Base-by-base conservation (phyloP, 2,888 invertebrate species). In the Xanthia icteritia region DNA sequence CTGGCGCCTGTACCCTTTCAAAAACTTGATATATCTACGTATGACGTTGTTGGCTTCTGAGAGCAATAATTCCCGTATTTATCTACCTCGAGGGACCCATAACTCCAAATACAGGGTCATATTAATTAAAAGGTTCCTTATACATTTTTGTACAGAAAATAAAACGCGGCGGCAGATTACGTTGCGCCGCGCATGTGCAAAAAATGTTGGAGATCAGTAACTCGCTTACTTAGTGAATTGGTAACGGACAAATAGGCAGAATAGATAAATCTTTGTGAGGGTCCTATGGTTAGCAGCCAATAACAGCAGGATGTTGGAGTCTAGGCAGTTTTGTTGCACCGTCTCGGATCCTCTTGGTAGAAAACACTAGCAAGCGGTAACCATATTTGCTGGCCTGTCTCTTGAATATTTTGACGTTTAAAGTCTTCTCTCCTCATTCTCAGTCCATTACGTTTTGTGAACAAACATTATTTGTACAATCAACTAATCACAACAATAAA, bases 201-300 rank as follows among this genome's bases (percentile, higher is more conserved):
- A 61, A 77, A 6, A 45, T 0, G 0, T 17, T n/a, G 31, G 13
- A 5, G 51, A 23, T 54, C 72, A 54, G 23, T 36, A 63, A 36
- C 42, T 45, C 9, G 61, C 5, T 48, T 39, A 39, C 27, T 45
- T 48, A 60, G 27, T 42, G 17, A 60, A 61, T 15, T 61, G 17
- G 2, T 8, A 2, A 63, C 11, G 0, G 11, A 48, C 15, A n/a
- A 56, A 20, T 36, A 17, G 65, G 6, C 73, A 54, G 73, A 45
- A 58, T 51, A 31, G 17, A 54, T 54, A 71, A 54, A 73, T 81
- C 27, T 56, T 54, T 20, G 11, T 15, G 54, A 63, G 39, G 54
- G 39, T 15, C 17, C 11, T 56, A 17, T 9, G 5, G 11, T 36
- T 5, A 58, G 58, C 48, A 31, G 8, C 39, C 17, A 48, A 77